These are phyloP conservation scores for Pyrocephalus nanus DNA, from an alignment of 2,797 vertebrate species.

Conservation along the genomic window DNA sequence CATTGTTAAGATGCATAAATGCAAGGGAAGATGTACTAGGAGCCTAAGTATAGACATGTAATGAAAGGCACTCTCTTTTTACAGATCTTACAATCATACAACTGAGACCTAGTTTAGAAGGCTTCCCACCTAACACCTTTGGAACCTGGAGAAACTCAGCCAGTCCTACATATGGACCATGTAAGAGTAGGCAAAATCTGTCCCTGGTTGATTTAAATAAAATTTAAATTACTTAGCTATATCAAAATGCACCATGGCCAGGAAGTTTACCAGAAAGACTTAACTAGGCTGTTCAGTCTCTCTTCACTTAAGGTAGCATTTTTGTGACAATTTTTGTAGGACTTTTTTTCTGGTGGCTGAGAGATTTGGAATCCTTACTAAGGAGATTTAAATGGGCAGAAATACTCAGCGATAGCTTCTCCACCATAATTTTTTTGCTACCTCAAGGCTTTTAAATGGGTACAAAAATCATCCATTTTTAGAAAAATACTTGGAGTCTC, in stretches of 20 bases:
- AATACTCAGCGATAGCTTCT: not conserved
- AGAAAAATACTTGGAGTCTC: not conserved
- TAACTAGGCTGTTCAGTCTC: not conserved
- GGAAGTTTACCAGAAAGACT: not conserved
- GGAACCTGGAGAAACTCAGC: not conserved
- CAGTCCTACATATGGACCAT: not conserved
- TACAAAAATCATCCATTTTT: not conserved
- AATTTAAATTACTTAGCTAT: not conserved
- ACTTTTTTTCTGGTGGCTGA: not conserved
- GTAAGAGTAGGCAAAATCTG: not conserved
- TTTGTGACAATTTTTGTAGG: not conserved
- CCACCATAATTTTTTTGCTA: not conserved
- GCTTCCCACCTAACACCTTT: not conserved
- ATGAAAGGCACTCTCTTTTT: not conserved
- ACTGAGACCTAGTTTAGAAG: not conserved
- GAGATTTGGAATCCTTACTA: not conserved
- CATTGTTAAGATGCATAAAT: not conserved
- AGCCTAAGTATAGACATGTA: not conserved
- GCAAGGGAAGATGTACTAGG: fast-evolving
- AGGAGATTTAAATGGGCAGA: not conserved
- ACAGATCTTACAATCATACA: not conserved
- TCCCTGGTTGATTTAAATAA: not conserved
- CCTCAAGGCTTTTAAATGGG: not conserved
- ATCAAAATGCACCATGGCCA: not conserved
- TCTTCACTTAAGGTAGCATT: not conserved